Evolutionary conservation across 2,113 vertebrate species (phyloP), one percentile per base, ranked within the genome.

Genomic region (Gavialis gangeticus): DNA sequence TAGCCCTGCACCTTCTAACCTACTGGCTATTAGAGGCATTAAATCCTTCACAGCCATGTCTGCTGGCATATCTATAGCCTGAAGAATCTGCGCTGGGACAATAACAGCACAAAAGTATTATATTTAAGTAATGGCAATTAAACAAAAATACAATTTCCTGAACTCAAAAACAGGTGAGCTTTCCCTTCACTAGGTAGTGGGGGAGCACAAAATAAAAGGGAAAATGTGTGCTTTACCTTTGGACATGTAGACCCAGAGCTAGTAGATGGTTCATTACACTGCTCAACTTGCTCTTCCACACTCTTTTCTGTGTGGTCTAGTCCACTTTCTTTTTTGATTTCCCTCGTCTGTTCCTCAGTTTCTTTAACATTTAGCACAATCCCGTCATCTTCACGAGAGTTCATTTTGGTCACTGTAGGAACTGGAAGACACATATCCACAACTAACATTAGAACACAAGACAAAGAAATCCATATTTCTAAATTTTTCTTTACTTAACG

Each of bases 261-360:
- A 82, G 98, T 97, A 75, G 98, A 98, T 0, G 98, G 98, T 13
- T 98, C 97, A 3, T 81, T 97, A 6, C 69, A 88, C 78, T 95
- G 97, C 22, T 98, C 98, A 1, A 12, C 37, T 16, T 93, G 97
- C 56, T 93, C 94, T 69, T 97, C 97, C 71, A 96, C 92, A 71
- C 95, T 93, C 1, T 5, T 58, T 77, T 95, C 89, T 22, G 91
- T 92, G 54, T 87, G 88, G 60, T 91, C 94, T 58, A 6, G 62
- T 93, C 93, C 97, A 90, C 96, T 95, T 96, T 98, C 98, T 71
- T 90, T 67, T 87, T 96, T 97, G 17, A 90, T 82, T 89, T 96
- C 93, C 93, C 95, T 96, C 75, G 97, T 97, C 75, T 95, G 92
- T 73, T 97, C 96, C 76, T 96, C 96, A n/a, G 59, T 63, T 93